Evolutionary conservation across 2,888 invertebrate genomes (phyloP).

Genomic region (Strigamia transsilvanica): DNA sequence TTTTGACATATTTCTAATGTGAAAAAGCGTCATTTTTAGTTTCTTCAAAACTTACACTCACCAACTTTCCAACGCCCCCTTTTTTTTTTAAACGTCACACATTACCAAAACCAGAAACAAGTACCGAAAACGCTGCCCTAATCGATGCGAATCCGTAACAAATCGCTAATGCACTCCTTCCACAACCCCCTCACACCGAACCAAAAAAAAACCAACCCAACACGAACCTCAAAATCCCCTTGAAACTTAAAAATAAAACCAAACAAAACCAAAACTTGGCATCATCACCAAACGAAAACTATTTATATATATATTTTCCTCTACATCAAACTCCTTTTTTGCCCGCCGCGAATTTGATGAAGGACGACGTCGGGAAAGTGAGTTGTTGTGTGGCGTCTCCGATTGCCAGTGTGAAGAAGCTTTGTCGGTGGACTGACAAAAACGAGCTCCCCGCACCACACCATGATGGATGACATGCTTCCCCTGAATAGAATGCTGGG

Average conservation of each 20-base stretch:
- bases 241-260: background rate
- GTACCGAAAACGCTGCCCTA: background rate
- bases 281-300: background rate
- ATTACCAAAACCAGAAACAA: background rate
- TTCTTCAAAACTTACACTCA: too few species aligned
- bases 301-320: background rate
- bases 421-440: constrained; percentile 45
- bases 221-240: too few species aligned
- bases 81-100: background rate
- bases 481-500: constrained; percentile 27
- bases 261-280: background rate
- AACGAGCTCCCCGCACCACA: background rate
- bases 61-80: background rate
- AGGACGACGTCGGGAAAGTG: constrained; percentile 29
- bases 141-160: background rate
- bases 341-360: background rate
- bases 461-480: constrained; percentile 44
- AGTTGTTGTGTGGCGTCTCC: constrained; percentile 46
- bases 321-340: too few species aligned
- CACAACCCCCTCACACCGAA: background rate
- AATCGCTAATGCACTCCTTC: background rate
- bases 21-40: too few species aligned
- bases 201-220: background rate
- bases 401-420: constrained; percentile 42
- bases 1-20: too few species aligned